Percentiles rank a stretch among this genome's conserved stretches.
phyloP scores from a whole-genome alignment of 2,888 invertebrate genomes.

The Cremastinae sp. region DNA sequence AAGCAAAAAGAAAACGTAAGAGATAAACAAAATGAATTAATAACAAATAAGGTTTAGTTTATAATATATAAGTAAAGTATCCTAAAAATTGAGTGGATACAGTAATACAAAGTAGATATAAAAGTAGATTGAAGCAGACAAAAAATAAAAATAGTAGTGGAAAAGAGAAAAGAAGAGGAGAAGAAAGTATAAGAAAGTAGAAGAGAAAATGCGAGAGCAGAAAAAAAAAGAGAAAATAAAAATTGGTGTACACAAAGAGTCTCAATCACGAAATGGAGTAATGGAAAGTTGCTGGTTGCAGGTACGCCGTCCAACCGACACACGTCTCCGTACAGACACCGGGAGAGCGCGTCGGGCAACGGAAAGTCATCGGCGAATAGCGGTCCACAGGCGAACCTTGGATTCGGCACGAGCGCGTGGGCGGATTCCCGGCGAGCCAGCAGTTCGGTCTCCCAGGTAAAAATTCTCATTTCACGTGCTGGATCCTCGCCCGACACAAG shows the following conservation, averaged over 20 bases:
- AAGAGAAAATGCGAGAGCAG: too few species aligned
- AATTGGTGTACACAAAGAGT: too few species aligned
- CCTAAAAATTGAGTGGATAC: too few species aligned
- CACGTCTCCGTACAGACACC: constrained; percentile 85
- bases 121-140: too few species aligned
- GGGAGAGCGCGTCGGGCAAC: constrained; percentile 79
- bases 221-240: neutral
- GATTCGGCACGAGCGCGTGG: constrained; percentile 80
- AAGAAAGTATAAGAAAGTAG: too few species aligned
- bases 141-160: too few species aligned
- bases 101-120: too few species aligned
- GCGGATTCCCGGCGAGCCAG: constrained; percentile 87
- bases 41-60: too few species aligned
- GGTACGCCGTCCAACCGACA: constrained; percentile 79
- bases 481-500: neutral
- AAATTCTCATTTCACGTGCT: neutral
- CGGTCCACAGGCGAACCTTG: constrained; percentile 80
- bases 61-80: too few species aligned
- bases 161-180: too few species aligned
- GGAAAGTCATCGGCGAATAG: constrained; percentile 81
- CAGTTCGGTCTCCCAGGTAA: constrained; percentile 88
- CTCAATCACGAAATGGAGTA: neutral
- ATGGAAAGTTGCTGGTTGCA: constrained; percentile 53
- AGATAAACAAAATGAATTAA: too few species aligned
- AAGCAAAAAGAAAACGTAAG: too few species aligned